Evolutionary conservation across 2,113 vertebrate genomes (phyloP).

Genomic region (Climacteris rufus): DNA sequence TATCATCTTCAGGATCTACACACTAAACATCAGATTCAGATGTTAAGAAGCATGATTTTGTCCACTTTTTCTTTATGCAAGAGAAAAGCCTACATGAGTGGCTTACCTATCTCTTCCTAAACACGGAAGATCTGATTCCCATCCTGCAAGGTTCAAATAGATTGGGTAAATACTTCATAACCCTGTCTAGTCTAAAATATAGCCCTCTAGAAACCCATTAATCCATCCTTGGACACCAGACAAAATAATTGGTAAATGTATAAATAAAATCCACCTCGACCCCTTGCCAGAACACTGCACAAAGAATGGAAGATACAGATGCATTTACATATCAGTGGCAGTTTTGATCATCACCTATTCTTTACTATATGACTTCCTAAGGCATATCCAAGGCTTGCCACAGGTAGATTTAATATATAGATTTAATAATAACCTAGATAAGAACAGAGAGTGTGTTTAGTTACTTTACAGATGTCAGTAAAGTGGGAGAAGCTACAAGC

Average conservation of each 20-base stretch:
- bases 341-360: not conserved
- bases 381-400: not conserved
- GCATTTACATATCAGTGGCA: too few relatives aligned
- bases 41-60: not conserved
- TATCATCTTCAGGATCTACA: not conserved
- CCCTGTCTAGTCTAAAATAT: not conserved
- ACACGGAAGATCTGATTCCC: not conserved
- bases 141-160: not conserved
- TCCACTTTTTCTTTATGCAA: not conserved
- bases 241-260: not conserved
- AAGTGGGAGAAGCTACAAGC: not conserved
- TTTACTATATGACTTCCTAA: not conserved
- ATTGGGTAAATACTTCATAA: not conserved
- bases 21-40: not conserved
- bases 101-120: not conserved
- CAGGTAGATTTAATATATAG: not conserved
- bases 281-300: not conserved
- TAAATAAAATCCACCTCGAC: not conserved
- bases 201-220: not conserved
- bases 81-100: not conserved
- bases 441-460: not conserved
- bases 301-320: not conserved
- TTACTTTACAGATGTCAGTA: not conserved
- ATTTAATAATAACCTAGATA: not conserved
- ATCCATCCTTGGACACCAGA: not conserved